Percentiles rank a stretch among this genome's conserved stretches.
Evolutionary conservation across 2,797 vertebrate genomes (phyloP).

Genomic region (Anniella stebbinsi): DNA sequence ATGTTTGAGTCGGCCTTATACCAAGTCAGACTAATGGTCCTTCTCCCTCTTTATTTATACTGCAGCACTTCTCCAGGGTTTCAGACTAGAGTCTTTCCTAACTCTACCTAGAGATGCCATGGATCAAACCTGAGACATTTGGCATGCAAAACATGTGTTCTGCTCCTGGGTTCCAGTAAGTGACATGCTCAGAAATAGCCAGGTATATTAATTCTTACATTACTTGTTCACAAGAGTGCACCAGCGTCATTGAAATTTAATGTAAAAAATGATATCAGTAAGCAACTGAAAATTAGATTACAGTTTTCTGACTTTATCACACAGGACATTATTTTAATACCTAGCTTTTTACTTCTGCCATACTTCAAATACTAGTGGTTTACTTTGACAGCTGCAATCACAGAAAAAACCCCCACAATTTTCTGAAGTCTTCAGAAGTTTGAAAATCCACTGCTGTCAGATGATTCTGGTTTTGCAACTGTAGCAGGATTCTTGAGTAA

Average conservation of each 20-base stretch:
- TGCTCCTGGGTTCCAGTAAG: neutral
- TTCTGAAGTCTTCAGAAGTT: neutral
- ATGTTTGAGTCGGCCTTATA: neutral
- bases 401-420: neutral
- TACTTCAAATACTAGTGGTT: neutral
- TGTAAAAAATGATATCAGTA: neutral
- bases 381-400: neutral
- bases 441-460: neutral
- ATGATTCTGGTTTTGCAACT: neutral
- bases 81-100: neutral
- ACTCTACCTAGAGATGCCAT: neutral
- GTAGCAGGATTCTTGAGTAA: slow-evolving; percentile 4
- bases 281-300: neutral
- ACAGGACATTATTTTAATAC: neutral
- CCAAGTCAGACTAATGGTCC: neutral
- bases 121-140: neutral
- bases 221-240: neutral
- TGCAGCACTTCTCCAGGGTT: neutral
- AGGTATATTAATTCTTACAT: neutral
- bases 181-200: neutral
- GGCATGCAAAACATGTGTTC: neutral
- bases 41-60: neutral
- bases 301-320: neutral
- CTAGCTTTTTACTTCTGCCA: neutral
- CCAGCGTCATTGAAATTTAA: neutral